phyloP scores from a whole-genome alignment of 2,888 invertebrate genomes.

The Drosophila yooni region DNA sequence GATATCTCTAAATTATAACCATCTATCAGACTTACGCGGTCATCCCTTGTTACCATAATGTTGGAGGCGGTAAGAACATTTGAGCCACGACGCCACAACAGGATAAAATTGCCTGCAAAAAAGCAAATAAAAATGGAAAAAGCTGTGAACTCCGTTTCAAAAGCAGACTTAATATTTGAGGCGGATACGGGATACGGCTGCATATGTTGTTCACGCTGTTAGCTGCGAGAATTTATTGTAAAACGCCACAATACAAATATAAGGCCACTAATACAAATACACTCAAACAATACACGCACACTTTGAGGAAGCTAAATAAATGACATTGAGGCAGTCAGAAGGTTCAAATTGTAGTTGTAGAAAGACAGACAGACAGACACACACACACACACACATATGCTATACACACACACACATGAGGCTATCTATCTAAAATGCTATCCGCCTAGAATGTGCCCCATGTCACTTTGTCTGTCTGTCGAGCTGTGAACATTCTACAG shows the following conservation, averaged over 20 bases:
- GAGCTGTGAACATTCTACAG: conserved; percentile 66
- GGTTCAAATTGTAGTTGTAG: conserved; percentile 40
- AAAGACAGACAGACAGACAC: conserved; percentile 2
- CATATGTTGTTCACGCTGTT: conserved; percentile 43
- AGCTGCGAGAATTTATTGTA: conserved; percentile 66
- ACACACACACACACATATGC: conserved; percentile 19
- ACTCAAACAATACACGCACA: conserved; percentile 10
- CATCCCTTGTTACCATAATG: conserved; percentile 90
- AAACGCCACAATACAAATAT: conserved; percentile 69
- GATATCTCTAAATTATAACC: conserved; percentile 90
- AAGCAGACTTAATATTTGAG: conserved; percentile 20
- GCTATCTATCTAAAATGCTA: conserved; percentile 54
- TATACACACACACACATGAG: neutral
- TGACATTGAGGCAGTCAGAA: conserved; percentile 31
- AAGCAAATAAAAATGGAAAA: neutral
- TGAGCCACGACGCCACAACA: conserved; percentile 90
- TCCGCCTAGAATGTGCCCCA: conserved; percentile 28
- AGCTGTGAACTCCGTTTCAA: conserved; percentile 6
- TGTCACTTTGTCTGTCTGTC: conserved; percentile 41
- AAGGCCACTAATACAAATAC: conserved; percentile 41
- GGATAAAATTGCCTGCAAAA: conserved; percentile 87
- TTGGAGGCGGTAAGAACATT: conserved; percentile 90
- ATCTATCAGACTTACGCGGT: conserved; percentile 89
- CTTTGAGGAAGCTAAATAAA: conserved; percentile 55
- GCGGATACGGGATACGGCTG: conserved; percentile 32